These are phyloP conservation scores for Leucania comma DNA, from an alignment of 2,888 invertebrate genomes.

Conservation along the genomic window DNA sequence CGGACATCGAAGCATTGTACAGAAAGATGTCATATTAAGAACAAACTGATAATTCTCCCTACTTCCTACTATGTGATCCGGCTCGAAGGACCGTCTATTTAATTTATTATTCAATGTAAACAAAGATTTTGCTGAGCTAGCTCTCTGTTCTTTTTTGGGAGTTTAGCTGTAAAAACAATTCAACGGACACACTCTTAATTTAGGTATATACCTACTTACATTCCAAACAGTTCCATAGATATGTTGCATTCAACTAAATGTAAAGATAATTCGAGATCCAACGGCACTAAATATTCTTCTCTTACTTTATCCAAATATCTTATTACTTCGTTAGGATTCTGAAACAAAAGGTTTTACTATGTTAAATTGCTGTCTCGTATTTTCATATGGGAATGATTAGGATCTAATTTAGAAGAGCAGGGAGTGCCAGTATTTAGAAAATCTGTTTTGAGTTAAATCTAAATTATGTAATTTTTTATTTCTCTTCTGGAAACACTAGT, in stretches of 20 bases:
- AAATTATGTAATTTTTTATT: too few species aligned
- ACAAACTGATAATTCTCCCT: not conserved
- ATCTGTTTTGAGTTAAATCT: too few species aligned
- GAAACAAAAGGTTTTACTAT: conserved; percentile 40
- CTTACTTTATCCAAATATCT: conserved; percentile 91
- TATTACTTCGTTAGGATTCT: conserved; percentile 91
- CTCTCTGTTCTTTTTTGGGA: not conserved
- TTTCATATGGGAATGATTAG: not conserved
- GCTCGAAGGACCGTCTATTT: too few species aligned
- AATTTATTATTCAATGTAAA: too few species aligned
- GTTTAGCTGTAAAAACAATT: not conserved
- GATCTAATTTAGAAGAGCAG: too few species aligned
- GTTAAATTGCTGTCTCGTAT: not conserved
- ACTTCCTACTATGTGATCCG: not conserved
- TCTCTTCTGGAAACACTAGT: too few species aligned
- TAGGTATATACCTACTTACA: conserved; percentile 92
- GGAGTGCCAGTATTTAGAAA: too few species aligned
- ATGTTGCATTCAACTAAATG: conserved; percentile 94
- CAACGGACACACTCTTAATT: too few species aligned
- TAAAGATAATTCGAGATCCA: conserved; percentile 85
- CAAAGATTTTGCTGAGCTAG: not conserved
- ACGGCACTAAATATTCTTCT: conserved; percentile 92
- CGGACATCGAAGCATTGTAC: not conserved
- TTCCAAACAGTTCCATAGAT: conserved; percentile 96
- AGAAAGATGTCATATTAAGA: not conserved